A percentile compares a stretch with the other conserved stretches of the same genome.
Conservation (phyloP, 2,113 vertebrate genomes). For the Mirounga angustirostris region DNA sequence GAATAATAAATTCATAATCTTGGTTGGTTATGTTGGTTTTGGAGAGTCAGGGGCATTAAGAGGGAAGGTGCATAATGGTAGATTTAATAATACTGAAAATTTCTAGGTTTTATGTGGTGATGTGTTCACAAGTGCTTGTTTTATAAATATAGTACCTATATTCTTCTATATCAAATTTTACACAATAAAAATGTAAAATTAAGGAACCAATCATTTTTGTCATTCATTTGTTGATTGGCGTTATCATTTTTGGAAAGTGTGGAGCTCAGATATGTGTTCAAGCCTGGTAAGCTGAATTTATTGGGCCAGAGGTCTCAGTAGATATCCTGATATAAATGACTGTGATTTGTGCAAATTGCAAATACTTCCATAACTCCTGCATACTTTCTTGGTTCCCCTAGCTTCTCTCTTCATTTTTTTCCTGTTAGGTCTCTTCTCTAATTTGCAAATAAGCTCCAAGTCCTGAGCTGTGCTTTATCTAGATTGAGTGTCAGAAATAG, state of each 20-base stretch:
- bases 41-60: not conserved
- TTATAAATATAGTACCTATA: not conserved
- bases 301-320: not conserved
- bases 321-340: not conserved
- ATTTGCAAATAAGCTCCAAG: not conserved
- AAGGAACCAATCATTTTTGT: not conserved
- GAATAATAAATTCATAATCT: not conserved
- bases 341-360: not conserved
- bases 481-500: slow-evolving; percentile 31
- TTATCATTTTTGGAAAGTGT: not conserved
- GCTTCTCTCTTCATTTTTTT: not conserved
- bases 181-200: not conserved
- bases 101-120: not conserved
- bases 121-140: not conserved
- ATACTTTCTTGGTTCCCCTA: not conserved
- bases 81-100: not conserved
- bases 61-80: not conserved
- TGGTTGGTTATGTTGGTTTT: not conserved
- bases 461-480: not conserved
- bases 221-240: not conserved
- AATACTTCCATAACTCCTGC: not conserved
- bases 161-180: not conserved
- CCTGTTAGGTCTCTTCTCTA: not conserved
- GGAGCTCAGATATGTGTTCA: not conserved
- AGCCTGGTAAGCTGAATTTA: not conserved